Evolutionary conservation across 2,113 vertebrate genomes (phyloP).

Genomic region (Ictalurus punctatus): DNA sequence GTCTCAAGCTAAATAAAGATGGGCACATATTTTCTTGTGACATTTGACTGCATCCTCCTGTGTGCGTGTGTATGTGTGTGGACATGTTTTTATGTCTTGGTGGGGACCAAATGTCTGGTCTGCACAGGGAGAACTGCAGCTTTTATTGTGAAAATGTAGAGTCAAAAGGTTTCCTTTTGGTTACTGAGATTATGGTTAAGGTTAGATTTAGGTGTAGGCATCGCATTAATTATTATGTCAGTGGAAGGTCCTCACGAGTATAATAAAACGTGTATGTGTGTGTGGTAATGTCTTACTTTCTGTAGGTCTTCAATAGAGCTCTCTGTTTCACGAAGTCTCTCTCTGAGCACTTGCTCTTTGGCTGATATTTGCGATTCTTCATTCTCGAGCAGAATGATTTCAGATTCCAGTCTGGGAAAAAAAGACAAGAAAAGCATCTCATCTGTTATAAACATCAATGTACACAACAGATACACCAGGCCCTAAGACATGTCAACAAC

Average conservation of each 20-base stretch:
- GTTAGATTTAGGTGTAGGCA: neutral
- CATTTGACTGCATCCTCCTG: neutral
- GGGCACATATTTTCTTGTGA: neutral
- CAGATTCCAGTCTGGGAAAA: constrained; percentile 84
- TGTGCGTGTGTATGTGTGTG: neutral
- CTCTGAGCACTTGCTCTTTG: constrained; percentile 92
- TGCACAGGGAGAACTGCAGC: neutral
- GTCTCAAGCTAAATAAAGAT: constrained; percentile 21
- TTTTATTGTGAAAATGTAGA: neutral
- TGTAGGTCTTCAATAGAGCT: constrained; percentile 90
- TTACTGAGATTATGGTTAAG: neutral
- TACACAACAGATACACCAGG: neutral
- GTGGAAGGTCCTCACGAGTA: neutral
- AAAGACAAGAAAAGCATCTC: neutral
- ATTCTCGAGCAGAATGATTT: constrained; percentile 87
- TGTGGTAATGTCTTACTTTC: constrained; percentile 75
- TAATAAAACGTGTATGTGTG: neutral
- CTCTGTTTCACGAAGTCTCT: constrained; percentile 91
- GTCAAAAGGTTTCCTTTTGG: neutral
- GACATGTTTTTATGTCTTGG: neutral
- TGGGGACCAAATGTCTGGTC: neutral
- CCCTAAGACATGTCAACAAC: neutral
- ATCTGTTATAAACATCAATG: neutral
- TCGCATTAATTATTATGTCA: neutral
- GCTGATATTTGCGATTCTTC: constrained; percentile 96